phyloP scores from a whole-genome alignment of 2,888 invertebrate species.

The Thera obeliscata region DNA sequence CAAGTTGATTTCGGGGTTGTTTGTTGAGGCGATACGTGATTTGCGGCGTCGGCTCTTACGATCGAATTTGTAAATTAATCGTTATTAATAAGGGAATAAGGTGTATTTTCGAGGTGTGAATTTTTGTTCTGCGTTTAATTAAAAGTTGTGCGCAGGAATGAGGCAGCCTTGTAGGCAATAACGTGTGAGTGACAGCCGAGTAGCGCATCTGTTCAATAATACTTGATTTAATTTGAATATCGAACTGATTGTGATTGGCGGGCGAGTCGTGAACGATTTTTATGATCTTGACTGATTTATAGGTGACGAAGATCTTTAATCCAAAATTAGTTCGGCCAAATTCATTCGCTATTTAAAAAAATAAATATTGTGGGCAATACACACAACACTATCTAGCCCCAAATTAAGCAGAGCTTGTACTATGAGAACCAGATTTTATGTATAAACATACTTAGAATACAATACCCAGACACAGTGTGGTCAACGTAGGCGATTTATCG shows the following conservation, averaged over 20 bases:
- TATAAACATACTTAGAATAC: no score
- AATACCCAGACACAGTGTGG: no score
- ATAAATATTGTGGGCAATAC: no score
- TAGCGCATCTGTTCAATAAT: conserved; percentile 24
- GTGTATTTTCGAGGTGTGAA: conserved; percentile 47
- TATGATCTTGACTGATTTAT: not conserved
- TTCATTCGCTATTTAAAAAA: no score
- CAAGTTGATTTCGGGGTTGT: conserved; percentile 65
- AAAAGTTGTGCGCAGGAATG: conserved; percentile 54
- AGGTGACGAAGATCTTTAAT: no score
- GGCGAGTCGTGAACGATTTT: not conserved
- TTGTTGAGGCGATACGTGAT: conserved; percentile 79
- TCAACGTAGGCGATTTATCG: no score
- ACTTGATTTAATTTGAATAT: conserved; percentile 23
- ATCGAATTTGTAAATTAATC: conserved; percentile 55
- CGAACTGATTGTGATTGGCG: conserved; percentile 12
- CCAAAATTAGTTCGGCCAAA: no score
- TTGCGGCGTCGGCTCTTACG: conserved; percentile 67
- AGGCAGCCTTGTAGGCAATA: conserved; percentile 18
- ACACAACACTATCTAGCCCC: no score
- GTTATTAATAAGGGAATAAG: conserved; percentile 52
- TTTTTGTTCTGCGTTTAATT: conserved; percentile 67
- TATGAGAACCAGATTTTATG: no score
- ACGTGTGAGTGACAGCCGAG: conserved; percentile 23
- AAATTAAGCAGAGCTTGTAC: no score